Percentiles rank a stretch among this genome's conserved stretches.
These are phyloP conservation scores for Phrixothrix hirtus DNA, from an alignment of 2,888 invertebrate species.

Conservation along the genomic window DNA sequence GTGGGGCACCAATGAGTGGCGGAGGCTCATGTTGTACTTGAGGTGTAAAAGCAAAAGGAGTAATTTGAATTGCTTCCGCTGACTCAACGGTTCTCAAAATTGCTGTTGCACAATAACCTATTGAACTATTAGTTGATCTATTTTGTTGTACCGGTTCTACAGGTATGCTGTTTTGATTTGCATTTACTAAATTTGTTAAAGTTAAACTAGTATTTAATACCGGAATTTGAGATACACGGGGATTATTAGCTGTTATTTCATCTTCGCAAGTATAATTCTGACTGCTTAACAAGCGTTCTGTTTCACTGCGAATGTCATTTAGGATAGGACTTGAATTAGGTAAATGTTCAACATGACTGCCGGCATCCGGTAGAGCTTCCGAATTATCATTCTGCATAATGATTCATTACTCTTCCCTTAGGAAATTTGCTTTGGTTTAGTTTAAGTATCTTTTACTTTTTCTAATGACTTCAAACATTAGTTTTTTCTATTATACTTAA, in stretches of 20 bases:
- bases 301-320: too few relatives aligned
- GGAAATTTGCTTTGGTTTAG: background rate
- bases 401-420: background rate
- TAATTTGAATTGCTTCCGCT: background rate
- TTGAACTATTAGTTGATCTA: too few relatives aligned
- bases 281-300: too few relatives aligned
- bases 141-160: too few relatives aligned
- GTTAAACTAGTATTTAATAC: background rate
- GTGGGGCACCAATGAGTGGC: conserved; percentile 42
- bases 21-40: conserved; percentile 17
- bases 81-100: background rate
- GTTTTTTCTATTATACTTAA: background rate
- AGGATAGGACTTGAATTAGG: too few relatives aligned
- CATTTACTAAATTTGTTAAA: background rate
- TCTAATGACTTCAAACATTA: background rate
- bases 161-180: too few relatives aligned
- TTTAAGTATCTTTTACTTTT: background rate
- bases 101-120: too few relatives aligned
- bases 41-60: too few relatives aligned
- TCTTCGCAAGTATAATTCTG: too few relatives aligned
- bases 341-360: too few relatives aligned
- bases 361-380: background rate
- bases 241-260: too few relatives aligned
- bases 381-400: background rate
- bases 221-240: background rate